Evolutionary conservation across 2,888 invertebrate genomes (phyloP), one percentile per base, ranked within the genome.

Genomic region (Hybos culiciformis): DNA sequence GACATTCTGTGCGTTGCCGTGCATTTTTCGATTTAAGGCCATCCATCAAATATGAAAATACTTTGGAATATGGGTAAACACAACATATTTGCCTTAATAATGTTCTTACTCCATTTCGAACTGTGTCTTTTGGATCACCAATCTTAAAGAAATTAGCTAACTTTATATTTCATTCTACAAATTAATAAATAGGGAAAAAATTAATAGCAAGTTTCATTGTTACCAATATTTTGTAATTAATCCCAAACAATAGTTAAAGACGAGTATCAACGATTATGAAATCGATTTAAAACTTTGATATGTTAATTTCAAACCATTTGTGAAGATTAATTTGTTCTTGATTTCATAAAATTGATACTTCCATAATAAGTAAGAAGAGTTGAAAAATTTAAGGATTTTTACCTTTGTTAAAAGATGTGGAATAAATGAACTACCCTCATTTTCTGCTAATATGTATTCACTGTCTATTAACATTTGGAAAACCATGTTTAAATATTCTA

Each of bases 21-120:
- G 96, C 88, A 66, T 96, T 97, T 66, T 98, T 98, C 0, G 94
- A 92, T 59, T 93, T 92, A 12, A 96, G 67, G 2, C 94, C 97
- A 54, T 97, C 96, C 81, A 94, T 86, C 15, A 96, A 71, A 54
- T 84, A 88, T 0, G 80, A 77, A 59, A 92, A 94, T 49, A 96
- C 71, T 63, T 92, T 91, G 47, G 82, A 83, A 24, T 86, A 83
- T 0, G 93, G 83, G 68, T 90, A 93, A 7, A 96, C 79, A 6
- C 80, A 72, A 50, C 83, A 83, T 41, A 94, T 81, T 64, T 83
- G 83, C 53, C 81, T 83, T 54, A 97, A 77, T 4, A 97, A 71
- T 2, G 79, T 74, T 48, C 88, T 80, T 1, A 96, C 93, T 26
- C 86, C 87, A 59, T 85, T 83, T 15, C 96, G 75, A 0, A 97